Evolutionary conservation across 2,113 vertebrate genomes (phyloP), one percentile per base, ranked within the genome.

Genomic region (Sinocyclocheilus maitianheensis): DNA sequence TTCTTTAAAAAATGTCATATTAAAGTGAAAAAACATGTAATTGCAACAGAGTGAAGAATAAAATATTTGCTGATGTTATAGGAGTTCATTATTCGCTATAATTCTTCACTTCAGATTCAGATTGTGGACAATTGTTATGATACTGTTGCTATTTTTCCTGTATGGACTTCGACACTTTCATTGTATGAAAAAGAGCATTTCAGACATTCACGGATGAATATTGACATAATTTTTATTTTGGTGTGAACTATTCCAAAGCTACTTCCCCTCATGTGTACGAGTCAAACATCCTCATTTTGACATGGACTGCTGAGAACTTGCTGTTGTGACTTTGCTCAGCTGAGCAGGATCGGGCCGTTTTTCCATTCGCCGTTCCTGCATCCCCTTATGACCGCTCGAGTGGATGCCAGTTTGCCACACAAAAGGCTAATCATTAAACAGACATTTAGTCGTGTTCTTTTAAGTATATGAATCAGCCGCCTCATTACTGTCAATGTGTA

Each of bases 401-500:
- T 89, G 85, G 84, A 67, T 89, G 88, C 90, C 84, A 87, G 81
- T 88, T 81, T 88, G 76, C 81, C 92, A 92, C 89, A 94, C 86
- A 91, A 93, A 91, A 90, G 91, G 93, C 91, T 94, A 95, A 95
- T 95, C 93, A 95, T 95, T 95, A 95, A 95, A 94, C 91, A 91
- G 90, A 89, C 86, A 93, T 95, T 95, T 92, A 94, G 90, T 89
- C 91, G 91, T 92, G 91, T 93, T 94, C 93, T 91, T 95, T 95
- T 95, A 95, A 95, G 91, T 94, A 94, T 92, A 92, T 91, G 94
- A 95, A 94, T 95, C 94, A 95, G 94, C 91, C 93, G 92, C 90
- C 90, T 93, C 93, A 95, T 95, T 94, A 95, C 93, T 93, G 93
- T 94, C 93, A 94, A 93, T 94, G 94, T 95, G 93, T 95, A 95